phyloP scores from a whole-genome alignment of 1,140 invertebrate species.

The Hylyphantes graminicola region DNA sequence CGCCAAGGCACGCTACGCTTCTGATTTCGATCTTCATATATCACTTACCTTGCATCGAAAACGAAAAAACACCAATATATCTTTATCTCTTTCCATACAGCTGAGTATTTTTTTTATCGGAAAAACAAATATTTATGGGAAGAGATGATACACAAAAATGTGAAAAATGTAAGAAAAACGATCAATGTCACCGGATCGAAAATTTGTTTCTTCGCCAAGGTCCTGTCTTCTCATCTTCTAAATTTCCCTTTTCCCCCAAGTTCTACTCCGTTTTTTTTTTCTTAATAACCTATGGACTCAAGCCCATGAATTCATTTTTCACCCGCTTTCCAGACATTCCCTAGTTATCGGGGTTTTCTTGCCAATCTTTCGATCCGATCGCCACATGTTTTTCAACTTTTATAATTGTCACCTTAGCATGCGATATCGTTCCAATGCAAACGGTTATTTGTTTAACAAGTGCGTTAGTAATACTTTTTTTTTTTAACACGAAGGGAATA shows the following conservation, averaged over 20 bases:
- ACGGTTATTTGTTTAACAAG: no score
- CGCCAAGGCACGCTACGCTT: no score
- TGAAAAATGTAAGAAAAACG: constrained; percentile 30
- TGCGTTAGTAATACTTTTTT: no score
- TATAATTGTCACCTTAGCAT: no score
- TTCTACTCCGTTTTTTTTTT: not conserved
- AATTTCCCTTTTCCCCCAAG: not conserved
- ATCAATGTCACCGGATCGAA: constrained; percentile 47
- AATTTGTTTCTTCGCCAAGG: constrained; percentile 50
- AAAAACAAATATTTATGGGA: not conserved
- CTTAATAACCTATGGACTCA: constrained; percentile 34
- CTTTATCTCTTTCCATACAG: constrained; percentile 36
- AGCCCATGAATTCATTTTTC: constrained; percentile 39
- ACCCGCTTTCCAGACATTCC: constrained; percentile 2
- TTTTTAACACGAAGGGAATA: no score
- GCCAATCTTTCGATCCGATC: not conserved
- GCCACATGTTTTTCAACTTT: no score
- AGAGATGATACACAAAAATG: not conserved
- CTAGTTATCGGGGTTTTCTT: constrained; percentile 1
- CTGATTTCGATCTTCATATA: no score
- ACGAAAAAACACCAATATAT: constrained; percentile 21
- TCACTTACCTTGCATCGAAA: no score
- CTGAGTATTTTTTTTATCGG: not conserved
- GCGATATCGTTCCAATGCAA: no score
- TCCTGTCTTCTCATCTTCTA: constrained; percentile 43